Evolutionary conservation across 2,888 invertebrate genomes (phyloP).

Genomic region (Parapristionchus giblindavisi): DNA sequence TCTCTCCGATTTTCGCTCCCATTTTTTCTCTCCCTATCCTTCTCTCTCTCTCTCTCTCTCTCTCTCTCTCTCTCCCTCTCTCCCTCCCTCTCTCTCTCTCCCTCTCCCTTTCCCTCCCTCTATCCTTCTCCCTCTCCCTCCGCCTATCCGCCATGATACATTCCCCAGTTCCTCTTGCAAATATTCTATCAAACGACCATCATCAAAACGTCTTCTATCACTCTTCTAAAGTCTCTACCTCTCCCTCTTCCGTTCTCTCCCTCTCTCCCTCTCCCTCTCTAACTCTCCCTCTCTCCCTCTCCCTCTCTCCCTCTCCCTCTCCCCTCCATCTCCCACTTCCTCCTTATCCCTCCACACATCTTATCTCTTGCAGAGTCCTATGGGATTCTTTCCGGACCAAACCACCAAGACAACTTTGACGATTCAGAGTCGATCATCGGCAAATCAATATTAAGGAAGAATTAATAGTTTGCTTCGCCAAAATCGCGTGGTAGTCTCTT

Average conservation of each 20-base stretch:
- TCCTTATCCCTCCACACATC: not conserved
- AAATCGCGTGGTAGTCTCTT: too few relatives aligned
- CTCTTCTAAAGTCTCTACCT: not conserved
- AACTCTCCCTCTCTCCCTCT: too few relatives aligned
- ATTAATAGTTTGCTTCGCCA: too few relatives aligned
- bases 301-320: not conserved
- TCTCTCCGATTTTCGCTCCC: not conserved
- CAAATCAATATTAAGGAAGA: too few relatives aligned
- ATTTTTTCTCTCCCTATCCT: not conserved
- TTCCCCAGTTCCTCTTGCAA: conserved; percentile 6
- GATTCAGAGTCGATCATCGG: too few relatives aligned
- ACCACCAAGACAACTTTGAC: too few relatives aligned
- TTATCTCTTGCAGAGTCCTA: too few relatives aligned
- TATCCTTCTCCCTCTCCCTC: too few relatives aligned
- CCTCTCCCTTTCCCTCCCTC: too few relatives aligned
- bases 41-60: not conserved
- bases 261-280: not conserved
- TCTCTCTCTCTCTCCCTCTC: not conserved
- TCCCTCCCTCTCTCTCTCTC: not conserved
- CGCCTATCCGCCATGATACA: not conserved
- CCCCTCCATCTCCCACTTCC: not conserved
- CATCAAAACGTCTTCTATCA: too few relatives aligned
- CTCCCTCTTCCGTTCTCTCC: conserved; percentile 1
- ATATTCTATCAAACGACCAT: conserved; percentile 35
- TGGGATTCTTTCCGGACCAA: too few relatives aligned